phyloP scores from a whole-genome alignment of 2,888 invertebrate species.

The Tyria jacobaeae region DNA sequence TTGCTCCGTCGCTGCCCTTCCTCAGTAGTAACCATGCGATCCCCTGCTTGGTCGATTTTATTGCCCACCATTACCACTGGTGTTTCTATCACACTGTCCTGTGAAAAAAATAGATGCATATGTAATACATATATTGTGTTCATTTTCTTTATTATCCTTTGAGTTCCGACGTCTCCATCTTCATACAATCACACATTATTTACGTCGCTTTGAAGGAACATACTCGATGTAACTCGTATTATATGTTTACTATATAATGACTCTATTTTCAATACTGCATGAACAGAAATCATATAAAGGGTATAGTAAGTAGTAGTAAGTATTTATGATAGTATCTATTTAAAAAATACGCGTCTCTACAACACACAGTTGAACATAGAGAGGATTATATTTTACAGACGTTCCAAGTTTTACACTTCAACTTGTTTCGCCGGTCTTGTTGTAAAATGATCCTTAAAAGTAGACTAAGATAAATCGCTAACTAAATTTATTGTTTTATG shows the following conservation, averaged over 20 bases:
- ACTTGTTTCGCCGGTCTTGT: not conserved
- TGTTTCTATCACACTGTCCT: constrained; percentile 89
- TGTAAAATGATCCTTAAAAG: not conserved
- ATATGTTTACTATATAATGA: not conserved
- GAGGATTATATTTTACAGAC: not conserved
- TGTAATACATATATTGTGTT: not conserved
- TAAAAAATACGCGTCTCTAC: not conserved
- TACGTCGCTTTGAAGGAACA: constrained; percentile 1
- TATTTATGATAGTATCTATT: not conserved
- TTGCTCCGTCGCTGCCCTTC: constrained; percentile 91
- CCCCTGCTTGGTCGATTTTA: constrained; percentile 92
- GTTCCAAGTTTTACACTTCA: not conserved
- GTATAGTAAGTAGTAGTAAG: not conserved
- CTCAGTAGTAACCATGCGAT: constrained; percentile 92
- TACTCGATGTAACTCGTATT: constrained; percentile 3
- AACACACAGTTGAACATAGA: not conserved
- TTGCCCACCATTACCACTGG: constrained; percentile 94
- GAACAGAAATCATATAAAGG: not conserved
- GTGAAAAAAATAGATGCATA: constrained; percentile 43
- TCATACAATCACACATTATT: not conserved
- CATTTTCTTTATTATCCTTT: not conserved
- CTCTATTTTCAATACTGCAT: not conserved
- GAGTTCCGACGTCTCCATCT: not conserved
- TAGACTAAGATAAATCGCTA: not conserved
- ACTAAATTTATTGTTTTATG: not conserved